Base-by-base conservation (phyloP, 2,113 vertebrate species). In the Mormoops blainvillei region DNA sequence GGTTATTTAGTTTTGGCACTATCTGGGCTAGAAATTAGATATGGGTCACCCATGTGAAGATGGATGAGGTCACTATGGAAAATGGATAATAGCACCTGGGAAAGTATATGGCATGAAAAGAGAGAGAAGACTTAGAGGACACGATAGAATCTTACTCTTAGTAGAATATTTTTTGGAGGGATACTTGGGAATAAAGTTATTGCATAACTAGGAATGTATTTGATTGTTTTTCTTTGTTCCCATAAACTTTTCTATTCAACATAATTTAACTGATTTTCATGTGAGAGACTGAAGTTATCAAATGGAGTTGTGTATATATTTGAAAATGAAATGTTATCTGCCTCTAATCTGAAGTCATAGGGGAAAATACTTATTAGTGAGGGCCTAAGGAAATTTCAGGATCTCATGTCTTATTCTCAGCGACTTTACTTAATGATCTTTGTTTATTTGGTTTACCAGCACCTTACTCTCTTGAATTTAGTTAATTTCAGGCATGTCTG, bases 281-380 rank as follows among this genome's bases (percentile, higher is more conserved):
- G n/a, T 86, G 24, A 83, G 58, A 74, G 33, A 54, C 48, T 95
- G 91, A 91, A 82, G 7, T 90, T 93, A 91, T 68, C 52, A 77
- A 82, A 33, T 93, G 45, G 14, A 67, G 15, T 71, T 83, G 7
- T 48, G 38, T 84, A 67, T 81, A 48, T 78, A 67, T 12, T 91
- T 95, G 50, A 87, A 61, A 77, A 76, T 80, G 45, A 89, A 93
- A 87, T 54, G 56, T 90, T 97, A 74, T 54, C 22, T 85, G 19
- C 58, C 38, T 90, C 18, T 41, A 43, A 36, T 73, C 67, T 85
- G 58, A 90, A 70, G 36, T 74, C 26, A 70, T n/a, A 82, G 77
- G 58, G 28, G 91, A 54, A 93, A 56, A 50, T 90, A 19, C 24
- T 88, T 63, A 43, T 81, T 76, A 74, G 41, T 22, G 48, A 86